Percentiles rank a stretch among this genome's conserved stretches.
Evolutionary conservation across 2,113 vertebrate species (phyloP).

Genomic region (Argyrosomus japonicus): DNA sequence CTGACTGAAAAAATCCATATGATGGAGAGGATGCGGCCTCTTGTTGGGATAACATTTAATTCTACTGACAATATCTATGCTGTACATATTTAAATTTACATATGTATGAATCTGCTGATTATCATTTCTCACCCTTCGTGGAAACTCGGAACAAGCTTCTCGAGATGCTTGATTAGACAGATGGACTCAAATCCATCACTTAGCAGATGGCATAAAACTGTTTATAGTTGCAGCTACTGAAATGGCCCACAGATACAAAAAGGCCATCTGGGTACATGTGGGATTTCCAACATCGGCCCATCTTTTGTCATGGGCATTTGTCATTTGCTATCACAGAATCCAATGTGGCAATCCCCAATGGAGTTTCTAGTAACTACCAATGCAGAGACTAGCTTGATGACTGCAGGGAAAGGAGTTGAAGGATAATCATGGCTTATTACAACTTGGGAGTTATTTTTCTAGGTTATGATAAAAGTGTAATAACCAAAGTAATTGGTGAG

Average conservation of each 20-base stretch:
- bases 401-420: conserved; percentile 7
- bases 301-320: conserved; percentile 36
- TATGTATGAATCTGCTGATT: conserved; percentile 14
- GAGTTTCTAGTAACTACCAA: not conserved
- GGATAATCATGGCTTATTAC: not conserved
- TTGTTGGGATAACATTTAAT: conserved; percentile 28
- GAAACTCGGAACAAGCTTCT: conserved; percentile 36
- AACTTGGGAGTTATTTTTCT: too few relatives aligned
- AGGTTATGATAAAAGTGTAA: not conserved
- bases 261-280: conserved; percentile 69
- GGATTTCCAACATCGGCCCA: conserved; percentile 56
- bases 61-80: conserved; percentile 3
- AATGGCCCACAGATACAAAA: conserved; percentile 68
- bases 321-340: conserved; percentile 43
- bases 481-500: not conserved
- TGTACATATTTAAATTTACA: conserved; percentile 6
- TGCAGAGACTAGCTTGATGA: not conserved
- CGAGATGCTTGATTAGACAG: conserved; percentile 59
- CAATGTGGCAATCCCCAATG: not conserved
- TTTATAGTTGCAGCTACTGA: conserved; percentile 62
- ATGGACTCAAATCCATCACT: conserved; percentile 69
- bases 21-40: conserved; percentile 7
- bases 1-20: conserved; percentile 46
- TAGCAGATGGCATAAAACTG: conserved; percentile 70
- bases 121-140: conserved; percentile 22